Evolutionary conservation across 2,113 vertebrate genomes (phyloP), one percentile per base, ranked within the genome.

Genomic region (Bagarius yarrelli): DNA sequence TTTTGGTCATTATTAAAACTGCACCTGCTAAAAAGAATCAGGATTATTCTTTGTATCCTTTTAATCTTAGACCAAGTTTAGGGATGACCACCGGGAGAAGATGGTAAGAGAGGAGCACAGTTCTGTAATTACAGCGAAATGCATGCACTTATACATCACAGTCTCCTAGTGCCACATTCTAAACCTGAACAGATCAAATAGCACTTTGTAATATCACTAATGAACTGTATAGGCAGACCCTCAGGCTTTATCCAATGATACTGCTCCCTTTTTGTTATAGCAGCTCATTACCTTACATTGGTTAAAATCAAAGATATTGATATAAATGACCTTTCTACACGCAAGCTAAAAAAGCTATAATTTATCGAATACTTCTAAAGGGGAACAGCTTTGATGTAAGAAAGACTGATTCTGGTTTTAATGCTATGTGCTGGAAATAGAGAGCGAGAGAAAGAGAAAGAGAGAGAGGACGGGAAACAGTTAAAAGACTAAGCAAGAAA

Each of bases 221-320:
- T 88, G 86, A 90, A 89, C 88, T 70, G 21, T 73, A 79, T n/a
- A 52, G 53, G 25, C 79, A 64, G 30, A 77, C 87, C 85, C 83
- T 64, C 79, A 87, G 86, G 75, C 69, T 91, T 86, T 32, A 90
- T 89, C 86, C 61, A 80, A 80, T 52, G 59, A 82, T 80, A 82
- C 76, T 44, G 86, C 85, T 25, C 60, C 16, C 84, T 80, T 83
- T 83, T 82, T 71, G 70, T 79, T 56, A 56, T 25, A 61, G 79
- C 78, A 80, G 87, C 83, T 89, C 86, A 78, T 90, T 91, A 89
- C 76, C 81, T 85, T 87, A 82, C 82, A 82, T 86, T 84, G 88
- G 86, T 83, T 75, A 86, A 89, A 90, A 92, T 91, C 88, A 89
- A 88, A 91, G 89, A 84, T 91, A 91, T 89, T 86, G 83, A 88